Base-by-base conservation (phyloP, 2,797 vertebrate species). In the Rousettus madagascariensis region DNA sequence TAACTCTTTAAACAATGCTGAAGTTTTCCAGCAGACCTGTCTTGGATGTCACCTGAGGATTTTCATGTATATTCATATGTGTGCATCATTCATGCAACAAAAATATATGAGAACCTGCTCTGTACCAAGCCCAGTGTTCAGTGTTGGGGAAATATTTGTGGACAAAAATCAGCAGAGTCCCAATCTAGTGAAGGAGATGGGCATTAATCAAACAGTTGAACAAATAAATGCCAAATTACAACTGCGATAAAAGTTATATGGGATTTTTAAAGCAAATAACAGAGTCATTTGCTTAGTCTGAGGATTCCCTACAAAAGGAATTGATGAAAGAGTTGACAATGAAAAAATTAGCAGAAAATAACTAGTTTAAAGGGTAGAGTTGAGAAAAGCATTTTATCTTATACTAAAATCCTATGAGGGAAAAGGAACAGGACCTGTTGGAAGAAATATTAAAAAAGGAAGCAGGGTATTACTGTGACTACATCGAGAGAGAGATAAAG, bases 401-500 rank as follows among this genome's bases (percentile, higher is more conserved):
- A 13, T n/a, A 59, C 8, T 63, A 74, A 93, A 94, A 5, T 16
- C 26, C 26, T 72, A 2, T 46, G 12, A 1, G 5, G 13, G 10
- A 26, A 6, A n/a, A 2, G 13, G 3, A 65, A 78, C 6, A 79
- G 9, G 22, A 20, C 9, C 2, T 55, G 4, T 6, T 83, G 55
- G 72, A 94, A 46, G 59, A 85, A 86, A 87, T 86, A 57, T 85
- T 33, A 53, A 90, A 90, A 68, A 46, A 6, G 19, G 41, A 89
- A 59, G 8, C 15, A 43, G n/a, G 10, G 20, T 66, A 41, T n/a
- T 77, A 38, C 28, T 74, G n/a, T 53, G 11, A 69, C 33, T 84
- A 59, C 9, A 68, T 43, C 95, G 38, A 86, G 59, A 89, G 19
- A 83, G 28, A 79, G 26, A 80, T 6, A 53, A 65, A 94, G 8